Percentiles rank a stretch among this genome's conserved stretches.
Evolutionary conservation across 2,113 vertebrate genomes (phyloP).

Genomic region (Centropristis striata): DNA sequence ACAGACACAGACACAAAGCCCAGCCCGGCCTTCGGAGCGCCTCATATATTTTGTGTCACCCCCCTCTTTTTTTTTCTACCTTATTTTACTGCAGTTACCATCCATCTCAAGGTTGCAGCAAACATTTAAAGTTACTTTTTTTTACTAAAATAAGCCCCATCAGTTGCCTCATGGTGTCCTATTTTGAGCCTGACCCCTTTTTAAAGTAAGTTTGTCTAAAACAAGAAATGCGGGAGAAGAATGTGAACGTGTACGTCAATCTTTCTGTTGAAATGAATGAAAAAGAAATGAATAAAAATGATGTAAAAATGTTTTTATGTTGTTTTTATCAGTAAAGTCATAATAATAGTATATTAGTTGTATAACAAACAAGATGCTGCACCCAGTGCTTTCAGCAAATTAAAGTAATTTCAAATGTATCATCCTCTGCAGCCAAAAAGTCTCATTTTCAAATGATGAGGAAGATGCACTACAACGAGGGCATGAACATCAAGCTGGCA

Average conservation of each 20-base stretch:
- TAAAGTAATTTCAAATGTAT: neutral
- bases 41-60: neutral
- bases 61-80: neutral
- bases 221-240: neutral
- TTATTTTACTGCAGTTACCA: neutral
- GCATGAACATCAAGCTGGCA: constrained; percentile 95
- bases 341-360: neutral
- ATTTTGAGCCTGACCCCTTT: neutral
- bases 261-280: neutral
- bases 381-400: neutral
- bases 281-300: too few species aligned
- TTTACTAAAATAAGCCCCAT: neutral
- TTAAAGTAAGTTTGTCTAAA: neutral
- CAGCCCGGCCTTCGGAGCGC: neutral
- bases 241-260: too few species aligned
- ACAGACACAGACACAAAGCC: too few species aligned
- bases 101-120: neutral
- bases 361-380: neutral
- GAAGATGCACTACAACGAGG: constrained; percentile 98
- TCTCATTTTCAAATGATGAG: constrained; percentile 97
- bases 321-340: neutral
- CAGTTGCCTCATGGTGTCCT: neutral
- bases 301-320: too few species aligned
- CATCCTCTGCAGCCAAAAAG: constrained; percentile 87
- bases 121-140: neutral